phyloP scores from a whole-genome alignment of 2,797 vertebrate genomes.

The Percopsis omiscomaycus region DNA sequence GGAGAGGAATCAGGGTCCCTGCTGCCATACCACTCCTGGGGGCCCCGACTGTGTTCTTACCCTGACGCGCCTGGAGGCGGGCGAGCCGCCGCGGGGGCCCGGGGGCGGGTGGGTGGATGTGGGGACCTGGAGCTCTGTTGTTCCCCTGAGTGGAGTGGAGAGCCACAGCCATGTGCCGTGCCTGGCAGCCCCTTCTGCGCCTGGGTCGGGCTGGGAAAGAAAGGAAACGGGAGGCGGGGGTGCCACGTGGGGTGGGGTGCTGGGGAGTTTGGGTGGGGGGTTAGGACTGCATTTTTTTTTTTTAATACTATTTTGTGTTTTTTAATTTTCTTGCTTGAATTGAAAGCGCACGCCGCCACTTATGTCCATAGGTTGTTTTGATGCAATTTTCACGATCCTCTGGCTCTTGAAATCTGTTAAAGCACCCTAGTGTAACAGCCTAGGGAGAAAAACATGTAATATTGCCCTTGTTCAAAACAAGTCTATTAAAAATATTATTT shows the following conservation, averaged over 20 bases:
- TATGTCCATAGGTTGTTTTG: too few species aligned
- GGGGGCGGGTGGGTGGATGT: constrained; percentile 24
- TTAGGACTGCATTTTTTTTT: constrained; percentile 14
- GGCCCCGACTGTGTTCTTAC: constrained; percentile 57
- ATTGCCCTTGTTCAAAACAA: too few species aligned
- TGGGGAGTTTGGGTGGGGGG: constrained; percentile 1
- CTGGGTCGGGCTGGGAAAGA: constrained; percentile 41
- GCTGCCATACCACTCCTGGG: constrained; percentile 54
- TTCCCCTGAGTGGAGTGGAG: constrained; percentile 37
- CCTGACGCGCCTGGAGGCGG: constrained; percentile 35
- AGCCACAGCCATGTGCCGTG: constrained; percentile 67
- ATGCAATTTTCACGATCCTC: too few species aligned
- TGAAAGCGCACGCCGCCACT: too few species aligned
- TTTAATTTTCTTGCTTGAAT: too few species aligned
- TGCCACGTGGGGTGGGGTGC: constrained; percentile 10
- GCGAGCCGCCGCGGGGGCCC: constrained; percentile 52
- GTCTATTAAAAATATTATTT: too few species aligned
- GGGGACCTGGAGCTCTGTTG: constrained; percentile 66
- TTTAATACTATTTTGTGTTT: background rate
- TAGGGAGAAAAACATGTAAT: too few species aligned
- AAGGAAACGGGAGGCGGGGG: constrained; percentile 16
- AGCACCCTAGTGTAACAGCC: too few species aligned
- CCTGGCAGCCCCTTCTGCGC: constrained; percentile 63
- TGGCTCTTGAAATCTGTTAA: too few species aligned
- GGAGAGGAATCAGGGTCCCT: constrained; percentile 64